Conservation (phyloP, 2,888 invertebrate genomes). For the Eupithecia abbreviata region DNA sequence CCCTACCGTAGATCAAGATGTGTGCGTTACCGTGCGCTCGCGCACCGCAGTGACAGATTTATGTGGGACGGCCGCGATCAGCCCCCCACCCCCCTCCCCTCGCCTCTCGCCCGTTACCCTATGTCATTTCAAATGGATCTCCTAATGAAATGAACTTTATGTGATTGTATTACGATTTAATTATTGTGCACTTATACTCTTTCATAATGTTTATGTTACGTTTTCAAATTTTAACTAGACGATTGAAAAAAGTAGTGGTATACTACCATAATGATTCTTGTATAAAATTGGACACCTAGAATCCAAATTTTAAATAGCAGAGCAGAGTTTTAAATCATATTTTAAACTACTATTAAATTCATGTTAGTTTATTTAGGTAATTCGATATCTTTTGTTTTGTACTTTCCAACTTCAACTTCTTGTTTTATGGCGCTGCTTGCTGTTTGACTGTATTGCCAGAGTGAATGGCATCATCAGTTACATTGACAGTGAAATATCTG, state of each 20-base stretch:
- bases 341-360: no score
- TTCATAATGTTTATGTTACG: not conserved
- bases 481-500: slow-evolving; percentile 15
- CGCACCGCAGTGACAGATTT: slow-evolving; percentile 76
- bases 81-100: slow-evolving; percentile 32
- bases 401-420: not conserved
- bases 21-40: slow-evolving; percentile 74
- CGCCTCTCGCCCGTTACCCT: slow-evolving; percentile 19
- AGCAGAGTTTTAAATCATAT: not conserved
- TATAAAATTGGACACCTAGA: no score
- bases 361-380: no score
- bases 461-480: not conserved
- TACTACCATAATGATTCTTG: no score
- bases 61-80: slow-evolving; percentile 69
- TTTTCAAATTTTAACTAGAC: not conserved
- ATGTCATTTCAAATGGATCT: slow-evolving; percentile 15
- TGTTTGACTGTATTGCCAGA: not conserved
- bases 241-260: not conserved
- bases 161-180: not conserved
- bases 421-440: not conserved
- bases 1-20: slow-evolving; percentile 71
- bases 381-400: not conserved
- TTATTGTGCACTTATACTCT: not conserved
- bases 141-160: slow-evolving; percentile 10
- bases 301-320: no score